These are phyloP conservation scores for Leptinotarsa defecta DNA, from an alignment of 1,140 invertebrate genomes.

Conservation along the genomic window DNA sequence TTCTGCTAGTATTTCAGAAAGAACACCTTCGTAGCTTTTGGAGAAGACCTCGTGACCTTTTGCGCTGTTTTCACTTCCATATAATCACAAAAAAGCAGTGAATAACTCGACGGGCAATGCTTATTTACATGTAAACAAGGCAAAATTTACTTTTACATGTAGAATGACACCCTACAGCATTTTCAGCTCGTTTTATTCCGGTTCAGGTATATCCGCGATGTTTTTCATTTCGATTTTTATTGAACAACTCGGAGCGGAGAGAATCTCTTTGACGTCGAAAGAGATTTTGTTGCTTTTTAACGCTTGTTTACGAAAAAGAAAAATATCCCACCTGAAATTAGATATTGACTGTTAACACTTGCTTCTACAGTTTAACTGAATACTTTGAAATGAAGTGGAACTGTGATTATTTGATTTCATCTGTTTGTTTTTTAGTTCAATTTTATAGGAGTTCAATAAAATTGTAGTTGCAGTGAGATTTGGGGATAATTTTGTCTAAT, in stretches of 20 bases:
- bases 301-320: background rate
- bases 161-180: background rate
- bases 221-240: background rate
- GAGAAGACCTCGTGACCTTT: background rate
- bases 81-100: background rate
- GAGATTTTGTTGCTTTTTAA: background rate
- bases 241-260: background rate
- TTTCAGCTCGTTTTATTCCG: background rate
- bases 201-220: background rate
- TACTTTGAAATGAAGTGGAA: too few species aligned
- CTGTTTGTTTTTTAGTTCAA: too few species aligned
- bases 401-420: too few species aligned
- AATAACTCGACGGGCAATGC: background rate
- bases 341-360: too few species aligned
- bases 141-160: background rate
- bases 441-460: too few species aligned
- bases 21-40: too few species aligned
- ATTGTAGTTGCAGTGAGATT: too few species aligned
- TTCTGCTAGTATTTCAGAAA: too few species aligned
- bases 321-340: background rate
- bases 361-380: too few species aligned
- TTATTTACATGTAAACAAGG: background rate
- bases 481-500: too few species aligned
- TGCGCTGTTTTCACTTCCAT: background rate
- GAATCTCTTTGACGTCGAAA: background rate